Evolutionary conservation across 2,113 vertebrate species (phyloP).

Genomic region (Tetrax tetrax): DNA sequence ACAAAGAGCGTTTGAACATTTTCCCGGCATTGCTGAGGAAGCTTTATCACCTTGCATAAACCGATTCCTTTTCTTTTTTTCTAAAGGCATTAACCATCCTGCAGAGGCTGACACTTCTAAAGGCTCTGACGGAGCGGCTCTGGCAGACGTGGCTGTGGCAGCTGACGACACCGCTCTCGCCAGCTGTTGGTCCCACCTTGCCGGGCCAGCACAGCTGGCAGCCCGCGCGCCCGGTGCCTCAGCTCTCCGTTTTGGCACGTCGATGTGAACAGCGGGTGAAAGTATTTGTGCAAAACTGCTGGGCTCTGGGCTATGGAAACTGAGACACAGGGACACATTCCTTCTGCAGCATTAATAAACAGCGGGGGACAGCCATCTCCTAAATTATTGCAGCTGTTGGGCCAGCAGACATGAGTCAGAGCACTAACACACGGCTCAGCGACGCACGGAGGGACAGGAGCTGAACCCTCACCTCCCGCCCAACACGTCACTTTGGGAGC

Average conservation of each 20-base stretch:
- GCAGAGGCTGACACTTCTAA: not conserved
- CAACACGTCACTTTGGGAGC: fast-evolving
- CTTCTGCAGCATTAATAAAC: not conserved
- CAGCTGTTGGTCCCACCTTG: not conserved
- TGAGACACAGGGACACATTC: not conserved
- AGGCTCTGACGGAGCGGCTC: not conserved
- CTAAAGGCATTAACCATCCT: not conserved
- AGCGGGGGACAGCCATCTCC: not conserved
- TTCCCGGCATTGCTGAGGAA: not conserved
- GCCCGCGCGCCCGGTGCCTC: fast-evolving
- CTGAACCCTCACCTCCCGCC: not conserved
- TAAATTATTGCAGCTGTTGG: not conserved
- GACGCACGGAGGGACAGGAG: fast-evolving
- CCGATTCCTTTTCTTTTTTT: not conserved
- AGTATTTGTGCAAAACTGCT: not conserved
- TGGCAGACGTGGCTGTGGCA: not conserved
- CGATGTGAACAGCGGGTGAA: not conserved
- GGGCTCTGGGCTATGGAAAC: not conserved
- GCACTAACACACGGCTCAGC: not conserved
- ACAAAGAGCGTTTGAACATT: fast-evolving
- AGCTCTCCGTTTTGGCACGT: fast-evolving
- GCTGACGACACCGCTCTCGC: fast-evolving
- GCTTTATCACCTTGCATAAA: not conserved
- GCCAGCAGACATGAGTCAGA: not conserved
- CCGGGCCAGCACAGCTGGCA: not conserved